Evolutionary conservation across 2,113 vertebrate genomes (phyloP).

Genomic region (Hippocampus zosterae): DNA sequence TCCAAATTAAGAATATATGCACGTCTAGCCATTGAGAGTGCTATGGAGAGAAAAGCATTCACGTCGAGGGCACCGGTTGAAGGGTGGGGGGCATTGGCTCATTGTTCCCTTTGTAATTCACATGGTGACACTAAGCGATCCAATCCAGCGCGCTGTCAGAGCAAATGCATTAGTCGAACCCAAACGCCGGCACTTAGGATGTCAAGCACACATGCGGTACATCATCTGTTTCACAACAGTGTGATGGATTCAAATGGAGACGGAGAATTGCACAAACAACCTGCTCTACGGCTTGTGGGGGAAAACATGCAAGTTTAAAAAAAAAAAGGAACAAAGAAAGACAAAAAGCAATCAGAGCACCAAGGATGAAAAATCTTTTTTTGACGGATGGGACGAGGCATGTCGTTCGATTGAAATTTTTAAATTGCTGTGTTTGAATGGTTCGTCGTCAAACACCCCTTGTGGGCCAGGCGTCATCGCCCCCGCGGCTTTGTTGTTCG

Average conservation of each 20-base stretch:
- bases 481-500: conserved; percentile 52
- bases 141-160: conserved; percentile 47
- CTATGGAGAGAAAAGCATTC: conserved; percentile 30
- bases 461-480: conserved; percentile 27
- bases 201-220: conserved; percentile 52
- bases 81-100: conserved; percentile 25
- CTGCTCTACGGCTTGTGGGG: neutral
- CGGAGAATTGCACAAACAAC: conserved; percentile 35
- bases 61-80: conserved; percentile 30
- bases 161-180: conserved; percentile 58
- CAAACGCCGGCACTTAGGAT: conserved; percentile 54
- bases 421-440: conserved; percentile 25
- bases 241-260: conserved; percentile 46
- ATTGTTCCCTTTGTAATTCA: conserved; percentile 45
- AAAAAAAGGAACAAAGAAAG: neutral
- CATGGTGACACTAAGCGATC: conserved; percentile 43
- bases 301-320: conserved; percentile 2
- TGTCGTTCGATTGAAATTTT: conserved; percentile 12
- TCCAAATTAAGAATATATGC: conserved; percentile 25
- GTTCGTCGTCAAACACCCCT: conserved; percentile 33
- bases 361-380: conserved; percentile 12
- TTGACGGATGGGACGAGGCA: conserved; percentile 15
- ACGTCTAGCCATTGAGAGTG: conserved; percentile 15
- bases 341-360: neutral
- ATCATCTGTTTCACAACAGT: conserved; percentile 52